A percentile compares a stretch with the other conserved stretches of the same genome.
These are phyloP conservation scores for Trimorus sp. DNA, from an alignment of 2,888 invertebrate genomes.

Conservation along the genomic window DNA sequence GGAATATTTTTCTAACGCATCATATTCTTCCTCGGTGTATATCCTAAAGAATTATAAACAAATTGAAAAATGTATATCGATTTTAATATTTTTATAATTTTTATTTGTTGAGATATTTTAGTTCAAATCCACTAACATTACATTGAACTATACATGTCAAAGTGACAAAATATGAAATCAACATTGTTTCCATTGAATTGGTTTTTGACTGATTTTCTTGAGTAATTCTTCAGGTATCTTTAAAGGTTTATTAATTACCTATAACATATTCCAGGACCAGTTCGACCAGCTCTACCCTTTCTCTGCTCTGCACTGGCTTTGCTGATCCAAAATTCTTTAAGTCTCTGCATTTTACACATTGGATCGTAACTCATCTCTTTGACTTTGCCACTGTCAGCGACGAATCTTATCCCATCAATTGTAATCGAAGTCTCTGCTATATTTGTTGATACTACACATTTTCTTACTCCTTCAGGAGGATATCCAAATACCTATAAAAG, in stretches of 20 bases:
- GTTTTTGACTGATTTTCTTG: background rate
- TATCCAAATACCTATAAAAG: constrained; percentile 91
- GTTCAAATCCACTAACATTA: too few relatives aligned
- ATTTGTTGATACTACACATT: constrained; percentile 98
- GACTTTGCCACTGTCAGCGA: constrained; percentile 97
- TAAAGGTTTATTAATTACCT: constrained; percentile 69
- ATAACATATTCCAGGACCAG: constrained; percentile 97
- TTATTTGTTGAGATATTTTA: too few relatives aligned
- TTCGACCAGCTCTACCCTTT: constrained; percentile 97
- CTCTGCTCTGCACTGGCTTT: constrained; percentile 98
- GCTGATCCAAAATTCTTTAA: constrained; percentile 98
- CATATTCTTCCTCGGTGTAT: constrained; percentile 92
- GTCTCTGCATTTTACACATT: constrained; percentile 92
- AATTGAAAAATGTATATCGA: background rate
- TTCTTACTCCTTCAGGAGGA: constrained; percentile 95
- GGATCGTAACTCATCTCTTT: constrained; percentile 99
- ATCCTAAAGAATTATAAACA: constrained; percentile 83
- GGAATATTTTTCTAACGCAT: constrained; percentile 90
- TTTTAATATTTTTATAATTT: too few relatives aligned
- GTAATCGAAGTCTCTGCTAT: constrained; percentile 99
- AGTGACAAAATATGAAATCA: too few relatives aligned
- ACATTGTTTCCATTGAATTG: background rate
- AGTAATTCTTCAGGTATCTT: background rate
- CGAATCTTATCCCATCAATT: constrained; percentile 98
- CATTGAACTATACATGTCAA: too few relatives aligned